phyloP scores from a whole-genome alignment of 2,888 invertebrate species.

The Lithophane socia region DNA sequence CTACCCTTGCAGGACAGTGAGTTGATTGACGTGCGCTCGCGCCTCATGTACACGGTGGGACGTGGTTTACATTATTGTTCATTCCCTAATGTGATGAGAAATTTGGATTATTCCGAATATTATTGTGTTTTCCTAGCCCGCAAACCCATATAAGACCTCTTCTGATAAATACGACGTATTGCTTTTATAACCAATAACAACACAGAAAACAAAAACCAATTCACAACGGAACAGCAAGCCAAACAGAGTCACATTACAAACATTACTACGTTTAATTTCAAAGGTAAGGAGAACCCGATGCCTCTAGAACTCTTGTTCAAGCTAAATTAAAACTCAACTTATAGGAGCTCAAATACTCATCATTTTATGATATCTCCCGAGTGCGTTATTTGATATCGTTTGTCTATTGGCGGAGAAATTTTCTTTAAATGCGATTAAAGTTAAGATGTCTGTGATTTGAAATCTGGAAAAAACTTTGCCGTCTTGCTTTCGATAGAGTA shows the following conservation, averaged over 20 bases:
- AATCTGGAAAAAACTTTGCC: neutral
- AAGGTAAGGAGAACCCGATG: conserved; percentile 63
- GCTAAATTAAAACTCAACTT: conserved; percentile 72
- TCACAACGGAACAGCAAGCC: conserved; percentile 51
- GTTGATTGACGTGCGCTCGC: no score
- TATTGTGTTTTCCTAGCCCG: no score
- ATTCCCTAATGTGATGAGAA: no score
- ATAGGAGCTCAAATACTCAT: conserved; percentile 49
- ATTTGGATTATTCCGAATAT: no score
- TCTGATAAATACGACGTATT: no score
- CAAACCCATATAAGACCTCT: no score
- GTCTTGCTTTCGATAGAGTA: neutral
- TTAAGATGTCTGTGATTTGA: conserved; percentile 11
- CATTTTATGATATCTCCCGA: conserved; percentile 65
- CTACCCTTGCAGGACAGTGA: no score
- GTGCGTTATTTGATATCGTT: conserved; percentile 55
- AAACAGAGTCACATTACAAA: conserved; percentile 69
- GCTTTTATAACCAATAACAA: conserved; percentile 2
- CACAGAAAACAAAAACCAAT: conserved; percentile 56
- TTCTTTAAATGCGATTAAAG: conserved; percentile 32
- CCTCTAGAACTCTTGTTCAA: conserved; percentile 68
- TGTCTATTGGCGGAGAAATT: conserved; percentile 38
- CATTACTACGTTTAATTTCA: conserved; percentile 72
- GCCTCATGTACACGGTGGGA: no score
- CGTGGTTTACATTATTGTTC: no score